Percentiles rank a stretch among this genome's conserved stretches.
Evolutionary conservation across 2,888 invertebrate species (phyloP).

Genomic region (Stenichneumon culpator): DNA sequence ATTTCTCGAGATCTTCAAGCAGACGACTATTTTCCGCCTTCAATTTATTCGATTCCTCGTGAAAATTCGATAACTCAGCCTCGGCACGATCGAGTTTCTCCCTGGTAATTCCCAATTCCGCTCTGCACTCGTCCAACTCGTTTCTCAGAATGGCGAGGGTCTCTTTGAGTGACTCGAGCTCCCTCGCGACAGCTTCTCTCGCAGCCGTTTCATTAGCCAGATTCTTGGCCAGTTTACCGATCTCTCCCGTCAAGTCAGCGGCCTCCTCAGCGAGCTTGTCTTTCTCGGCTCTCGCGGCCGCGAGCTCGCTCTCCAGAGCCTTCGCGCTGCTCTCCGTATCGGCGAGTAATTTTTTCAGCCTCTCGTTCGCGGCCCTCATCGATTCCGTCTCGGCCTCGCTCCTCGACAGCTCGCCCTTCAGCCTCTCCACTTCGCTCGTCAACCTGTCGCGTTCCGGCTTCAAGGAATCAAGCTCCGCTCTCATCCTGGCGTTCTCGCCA

Average conservation of each 20-base stretch:
- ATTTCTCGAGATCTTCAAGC: slow-evolving; percentile 58
- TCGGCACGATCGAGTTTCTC: slow-evolving; percentile 63
- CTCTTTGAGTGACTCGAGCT: slow-evolving; percentile 64
- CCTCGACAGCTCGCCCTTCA: slow-evolving; percentile 32
- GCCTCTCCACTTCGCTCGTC: slow-evolving; percentile 44
- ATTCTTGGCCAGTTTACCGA: slow-evolving; percentile 68
- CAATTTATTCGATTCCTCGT: slow-evolving; percentile 62
- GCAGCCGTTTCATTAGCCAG: slow-evolving; percentile 60
- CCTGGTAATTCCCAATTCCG: slow-evolving; percentile 64
- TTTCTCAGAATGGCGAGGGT: slow-evolving; percentile 69
- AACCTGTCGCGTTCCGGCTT: slow-evolving; percentile 44
- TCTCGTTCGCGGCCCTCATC: slow-evolving; percentile 43
- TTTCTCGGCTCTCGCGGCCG: slow-evolving; percentile 55
- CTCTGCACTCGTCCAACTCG: slow-evolving; percentile 64
- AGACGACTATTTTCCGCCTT: slow-evolving; percentile 58
- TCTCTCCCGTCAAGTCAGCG: slow-evolving; percentile 66
- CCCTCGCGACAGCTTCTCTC: slow-evolving; percentile 62
- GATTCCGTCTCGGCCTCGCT: slow-evolving; percentile 46
- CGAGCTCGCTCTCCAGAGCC: slow-evolving; percentile 64
- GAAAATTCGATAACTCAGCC: slow-evolving; percentile 53
- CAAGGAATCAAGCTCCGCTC: slow-evolving; percentile 56
- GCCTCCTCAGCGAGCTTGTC: slow-evolving; percentile 59
- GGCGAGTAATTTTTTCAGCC: slow-evolving; percentile 59
- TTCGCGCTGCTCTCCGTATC: slow-evolving; percentile 61
- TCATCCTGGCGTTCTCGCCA: slow-evolving; percentile 30